Evolutionary conservation across 2,113 vertebrate genomes (phyloP), one percentile per base, ranked within the genome.

Genomic region (Tenrec ecaudatus): DNA sequence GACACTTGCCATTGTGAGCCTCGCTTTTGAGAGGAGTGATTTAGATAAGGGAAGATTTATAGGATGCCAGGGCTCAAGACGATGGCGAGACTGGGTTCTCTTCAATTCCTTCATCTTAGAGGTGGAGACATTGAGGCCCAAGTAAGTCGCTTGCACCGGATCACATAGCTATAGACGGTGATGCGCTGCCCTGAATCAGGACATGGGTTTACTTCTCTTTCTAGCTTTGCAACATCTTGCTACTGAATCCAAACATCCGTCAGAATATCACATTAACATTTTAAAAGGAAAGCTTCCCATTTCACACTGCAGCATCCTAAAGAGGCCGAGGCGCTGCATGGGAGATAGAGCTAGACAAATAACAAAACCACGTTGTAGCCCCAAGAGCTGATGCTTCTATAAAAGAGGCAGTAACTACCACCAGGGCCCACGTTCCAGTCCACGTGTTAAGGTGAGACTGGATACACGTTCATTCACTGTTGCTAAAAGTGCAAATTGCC

Each of bases 1-100:
- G 85, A 90, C 92, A 83, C 71, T 90, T 43, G n/a, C 68, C 20
- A 88, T 90, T 97, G 95, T 95, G 95, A 91, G 92, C 53, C 62
- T n/a, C 36, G 47, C n/a, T 85, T 96, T 86, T 57, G 58, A 84
- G 82, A 83, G 82, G 73, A 87, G 96, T 92, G 80, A 57, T 88
- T 88, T 89, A 93, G 89, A 80, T 71, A 95, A 92, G 77, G 78
- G 78, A 77, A 62, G 62, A 76, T 66, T 71, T 68, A 85, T 1
- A 68, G 89, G 33, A 47, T 38, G 62, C 76, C 29, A 11, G 66
- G 76, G 53, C 38, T 62, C 68, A 93, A 81, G 62, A 76, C 29
- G 6, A 64, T 27, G 25, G 15, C 36, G 81, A 29, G 19, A 64
- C 22, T 27, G 16, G 64, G 43, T 57, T 23, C 73, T 76, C 60